Evolutionary conservation across 2,888 invertebrate genomes (phyloP).

Genomic region (Dasypogon diadema): DNA sequence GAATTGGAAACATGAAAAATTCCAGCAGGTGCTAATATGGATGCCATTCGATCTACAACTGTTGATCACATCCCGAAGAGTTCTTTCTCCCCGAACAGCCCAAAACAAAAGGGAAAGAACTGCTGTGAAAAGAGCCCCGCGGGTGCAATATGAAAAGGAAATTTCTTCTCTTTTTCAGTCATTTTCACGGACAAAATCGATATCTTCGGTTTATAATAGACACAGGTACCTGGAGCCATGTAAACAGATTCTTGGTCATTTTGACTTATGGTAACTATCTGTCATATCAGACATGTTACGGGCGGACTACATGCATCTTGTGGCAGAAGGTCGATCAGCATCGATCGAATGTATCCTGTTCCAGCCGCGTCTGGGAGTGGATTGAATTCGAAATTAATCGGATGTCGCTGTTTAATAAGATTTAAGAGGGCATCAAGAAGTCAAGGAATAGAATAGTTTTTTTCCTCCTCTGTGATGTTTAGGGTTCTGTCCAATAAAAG

Average conservation of each 20-base stretch:
- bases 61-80: slow-evolving; percentile 35
- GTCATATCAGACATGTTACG: slow-evolving; percentile 52
- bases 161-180: slow-evolving; percentile 17
- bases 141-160: slow-evolving; percentile 30
- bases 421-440: slow-evolving; percentile 61
- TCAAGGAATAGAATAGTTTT: slow-evolving; percentile 53
- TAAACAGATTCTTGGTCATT: slow-evolving; percentile 51
- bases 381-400: slow-evolving; percentile 65
- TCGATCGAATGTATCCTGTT: slow-evolving; percentile 33
- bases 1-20: slow-evolving; percentile 45
- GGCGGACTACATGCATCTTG: neutral
- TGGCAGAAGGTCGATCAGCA: slow-evolving; percentile 50
- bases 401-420: slow-evolving; percentile 64
- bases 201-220: slow-evolving; percentile 3
- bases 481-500: slow-evolving; percentile 5
- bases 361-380: slow-evolving; percentile 47
- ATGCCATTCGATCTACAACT: slow-evolving; percentile 47
- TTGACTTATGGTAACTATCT: slow-evolving; percentile 55
- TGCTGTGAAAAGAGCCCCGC: slow-evolving; percentile 15
- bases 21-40: slow-evolving; percentile 53
- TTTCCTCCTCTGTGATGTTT: slow-evolving; percentile 31
- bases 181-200: slow-evolving; percentile 1
- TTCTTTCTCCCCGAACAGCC: neutral
- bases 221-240: slow-evolving; percentile 21
- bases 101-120: neutral